Percentiles rank a stretch among this genome's conserved stretches.
Conservation (phyloP, 2,888 invertebrate genomes). For the Druceiella hillmani region DNA sequence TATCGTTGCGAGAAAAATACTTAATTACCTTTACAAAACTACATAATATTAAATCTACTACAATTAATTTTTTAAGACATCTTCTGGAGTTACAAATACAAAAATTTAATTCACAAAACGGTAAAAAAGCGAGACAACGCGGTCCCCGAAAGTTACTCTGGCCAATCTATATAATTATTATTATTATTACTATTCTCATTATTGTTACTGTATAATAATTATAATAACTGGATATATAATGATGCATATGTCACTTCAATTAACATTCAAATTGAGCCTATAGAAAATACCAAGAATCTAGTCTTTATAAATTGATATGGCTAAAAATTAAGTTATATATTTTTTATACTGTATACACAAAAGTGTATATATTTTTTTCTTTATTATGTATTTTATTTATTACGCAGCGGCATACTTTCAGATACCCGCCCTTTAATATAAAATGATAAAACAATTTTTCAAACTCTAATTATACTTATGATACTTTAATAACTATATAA, state of each 20-base stretch:
- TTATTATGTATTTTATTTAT: constrained; percentile 47
- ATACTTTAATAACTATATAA: constrained; percentile 57
- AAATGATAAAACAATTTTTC: constrained; percentile 56
- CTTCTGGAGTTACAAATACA: too few species aligned
- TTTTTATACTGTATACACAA: constrained; percentile 53
- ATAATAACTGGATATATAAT: constrained; percentile 55
- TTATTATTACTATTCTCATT: too few species aligned
- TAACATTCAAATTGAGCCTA: constrained; percentile 55
- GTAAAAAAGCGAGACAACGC: too few species aligned
- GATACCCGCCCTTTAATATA: constrained; percentile 37
- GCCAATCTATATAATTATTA: too few species aligned
- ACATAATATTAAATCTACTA: constrained; percentile 44
- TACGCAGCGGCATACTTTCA: neutral
- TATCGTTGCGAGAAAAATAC: constrained; percentile 51
- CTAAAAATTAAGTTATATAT: constrained; percentile 55
- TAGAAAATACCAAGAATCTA: constrained; percentile 55
- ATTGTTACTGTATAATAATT: too few species aligned
- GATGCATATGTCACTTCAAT: constrained; percentile 55
- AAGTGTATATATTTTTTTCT: constrained; percentile 48
- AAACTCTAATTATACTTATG: too few species aligned
- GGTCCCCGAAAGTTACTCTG: too few species aligned
- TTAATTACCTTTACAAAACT: constrained; percentile 43
- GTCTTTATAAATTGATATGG: constrained; percentile 56
- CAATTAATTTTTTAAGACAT: too few species aligned
- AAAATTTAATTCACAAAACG: too few species aligned